These are phyloP conservation scores for Morelia viridis DNA, from an alignment of 2,797 vertebrate genomes.

Conservation along the genomic window DNA sequence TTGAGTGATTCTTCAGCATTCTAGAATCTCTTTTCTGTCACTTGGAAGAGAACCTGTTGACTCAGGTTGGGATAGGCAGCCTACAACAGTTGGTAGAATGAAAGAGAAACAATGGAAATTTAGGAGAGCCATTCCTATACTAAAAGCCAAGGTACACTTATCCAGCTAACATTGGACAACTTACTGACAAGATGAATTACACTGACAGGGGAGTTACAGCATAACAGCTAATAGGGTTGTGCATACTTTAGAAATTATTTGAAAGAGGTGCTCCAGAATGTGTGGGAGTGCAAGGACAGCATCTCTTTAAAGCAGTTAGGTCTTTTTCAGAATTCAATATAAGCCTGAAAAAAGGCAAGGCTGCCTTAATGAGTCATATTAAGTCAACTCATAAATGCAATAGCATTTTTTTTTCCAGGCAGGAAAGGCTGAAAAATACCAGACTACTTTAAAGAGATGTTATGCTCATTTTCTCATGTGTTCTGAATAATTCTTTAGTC, in stretches of 20 bases:
- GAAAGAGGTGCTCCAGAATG: background rate
- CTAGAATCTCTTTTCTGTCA: background rate
- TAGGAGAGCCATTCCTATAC: background rate
- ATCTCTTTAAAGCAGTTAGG: background rate
- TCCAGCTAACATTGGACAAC: background rate
- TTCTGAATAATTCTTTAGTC: background rate
- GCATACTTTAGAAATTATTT: background rate
- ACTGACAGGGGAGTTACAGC: background rate
- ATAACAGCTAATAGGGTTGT: background rate
- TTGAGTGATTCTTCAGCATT: background rate
- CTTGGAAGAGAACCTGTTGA: background rate
- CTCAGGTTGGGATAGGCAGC: background rate
- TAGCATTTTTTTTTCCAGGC: background rate
- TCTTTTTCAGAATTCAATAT: background rate
- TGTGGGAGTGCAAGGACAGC: background rate
- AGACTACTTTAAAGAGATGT: background rate
- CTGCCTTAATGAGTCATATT: background rate
- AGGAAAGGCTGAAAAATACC: background rate
- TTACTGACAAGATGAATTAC: background rate
- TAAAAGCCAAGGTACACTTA: background rate
- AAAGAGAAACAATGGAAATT: background rate
- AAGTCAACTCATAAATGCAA: background rate
- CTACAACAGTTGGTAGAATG: background rate
- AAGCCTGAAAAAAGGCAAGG: background rate
- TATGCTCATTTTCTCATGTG: background rate